Evolutionary conservation across 1,140 invertebrate genomes (phyloP).

Genomic region (Zaprionus africanus): DNA sequence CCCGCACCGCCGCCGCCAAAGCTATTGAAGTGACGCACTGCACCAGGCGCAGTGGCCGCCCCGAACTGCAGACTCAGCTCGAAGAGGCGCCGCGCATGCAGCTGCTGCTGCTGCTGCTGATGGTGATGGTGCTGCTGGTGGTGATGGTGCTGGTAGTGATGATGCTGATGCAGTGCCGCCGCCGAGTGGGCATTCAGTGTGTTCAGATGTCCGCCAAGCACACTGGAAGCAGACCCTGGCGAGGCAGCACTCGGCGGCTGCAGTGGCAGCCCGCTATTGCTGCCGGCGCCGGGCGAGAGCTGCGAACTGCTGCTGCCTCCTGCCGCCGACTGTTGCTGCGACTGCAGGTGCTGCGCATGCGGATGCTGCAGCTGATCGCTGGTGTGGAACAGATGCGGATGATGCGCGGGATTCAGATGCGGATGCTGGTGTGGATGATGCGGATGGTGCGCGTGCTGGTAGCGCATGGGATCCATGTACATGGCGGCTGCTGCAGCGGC

Average conservation of each 20-base stretch:
- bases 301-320: conserved; percentile 67
- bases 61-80: conserved; percentile 84
- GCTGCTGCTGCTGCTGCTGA: conserved; percentile 84
- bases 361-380: conserved; percentile 82
- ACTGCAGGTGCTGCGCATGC: conserved; percentile 62
- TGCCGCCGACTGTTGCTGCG: conserved; percentile 33
- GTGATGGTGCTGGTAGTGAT: conserved; percentile 79
- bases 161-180: conserved; percentile 76
- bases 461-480: conserved; percentile 84
- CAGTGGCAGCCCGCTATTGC: conserved; percentile 67
- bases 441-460: conserved; percentile 80
- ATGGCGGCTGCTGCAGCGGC: conserved; percentile 84
- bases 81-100: conserved; percentile 82
- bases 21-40: conserved; percentile 80
- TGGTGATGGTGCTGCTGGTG: conserved; percentile 81
- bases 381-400: conserved; percentile 83
- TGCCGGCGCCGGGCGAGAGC: conserved; percentile 70
- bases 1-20: conserved; percentile 77
- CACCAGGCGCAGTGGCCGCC: conserved; percentile 76
- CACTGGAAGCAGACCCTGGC: conserved; percentile 72
- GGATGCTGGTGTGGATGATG: conserved; percentile 83
- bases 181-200: conserved; percentile 60
- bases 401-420: conserved; percentile 83
- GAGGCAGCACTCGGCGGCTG: conserved; percentile 74
- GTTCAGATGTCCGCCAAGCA: conserved; percentile 66